Percentiles rank a stretch among this genome's conserved stretches.
phyloP scores from a whole-genome alignment of 2,888 invertebrate genomes.

The Ephialtes manifestator region DNA sequence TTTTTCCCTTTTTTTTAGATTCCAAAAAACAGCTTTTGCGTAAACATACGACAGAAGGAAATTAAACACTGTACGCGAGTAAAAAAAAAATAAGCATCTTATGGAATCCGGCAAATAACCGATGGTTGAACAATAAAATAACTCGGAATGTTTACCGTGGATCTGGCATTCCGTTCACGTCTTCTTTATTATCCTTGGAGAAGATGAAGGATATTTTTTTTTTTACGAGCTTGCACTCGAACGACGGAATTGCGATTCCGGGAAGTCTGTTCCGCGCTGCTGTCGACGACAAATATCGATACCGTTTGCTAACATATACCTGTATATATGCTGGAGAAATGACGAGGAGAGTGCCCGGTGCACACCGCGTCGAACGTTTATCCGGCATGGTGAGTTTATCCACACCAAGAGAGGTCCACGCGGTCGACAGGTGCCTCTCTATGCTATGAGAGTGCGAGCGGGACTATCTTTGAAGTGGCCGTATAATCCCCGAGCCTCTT shows the following conservation, averaged over 20 bases:
- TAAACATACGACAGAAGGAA: not conserved
- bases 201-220: slow-evolving; percentile 65
- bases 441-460: slow-evolving; percentile 33
- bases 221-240: slow-evolving; percentile 60
- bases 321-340: slow-evolving; percentile 33
- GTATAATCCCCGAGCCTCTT: slow-evolving; percentile 69
- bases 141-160: slow-evolving; percentile 46
- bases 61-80: not conserved
- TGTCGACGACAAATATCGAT: slow-evolving; percentile 71
- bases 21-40: not conserved
- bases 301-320: slow-evolving; percentile 19
- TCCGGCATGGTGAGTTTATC: slow-evolving; percentile 69
- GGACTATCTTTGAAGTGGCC: slow-evolving; percentile 73
- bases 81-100: not conserved
- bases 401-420: slow-evolving; percentile 60
- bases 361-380: slow-evolving; percentile 61
- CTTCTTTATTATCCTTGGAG: slow-evolving; percentile 60
- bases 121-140: slow-evolving; percentile 42
- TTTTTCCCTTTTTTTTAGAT: not conserved
- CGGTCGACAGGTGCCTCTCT: slow-evolving; percentile 71
- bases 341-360: slow-evolving; percentile 35
- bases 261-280: slow-evolving; percentile 61
- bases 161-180: slow-evolving; percentile 60
- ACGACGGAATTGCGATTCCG: slow-evolving; percentile 65
- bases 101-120: not conserved